These are phyloP conservation scores for Lamellibrachia satsuma DNA, from an alignment of 2,888 invertebrate genomes.

Conservation along the genomic window DNA sequence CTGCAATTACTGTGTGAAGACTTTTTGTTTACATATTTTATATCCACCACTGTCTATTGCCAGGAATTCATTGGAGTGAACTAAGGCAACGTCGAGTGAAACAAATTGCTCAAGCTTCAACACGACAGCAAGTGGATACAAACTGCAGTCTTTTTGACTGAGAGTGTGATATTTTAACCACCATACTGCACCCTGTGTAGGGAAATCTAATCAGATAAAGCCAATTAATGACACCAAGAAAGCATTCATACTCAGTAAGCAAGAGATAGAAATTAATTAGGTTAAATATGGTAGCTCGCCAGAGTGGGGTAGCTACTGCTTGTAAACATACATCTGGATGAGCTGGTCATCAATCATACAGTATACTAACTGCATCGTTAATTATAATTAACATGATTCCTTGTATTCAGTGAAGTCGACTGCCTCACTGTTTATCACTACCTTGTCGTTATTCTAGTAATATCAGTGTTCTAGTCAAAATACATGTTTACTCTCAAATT, in stretches of 20 bases:
- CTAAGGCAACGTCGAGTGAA: too few species aligned
- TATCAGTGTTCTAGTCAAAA: neutral
- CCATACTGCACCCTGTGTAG: too few species aligned
- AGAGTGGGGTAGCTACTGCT: neutral
- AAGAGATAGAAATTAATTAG: neutral
- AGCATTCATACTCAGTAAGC: neutral
- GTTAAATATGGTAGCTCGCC: neutral
- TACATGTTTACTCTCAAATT: neutral
- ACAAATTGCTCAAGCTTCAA: too few species aligned
- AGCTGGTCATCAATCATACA: neutral
- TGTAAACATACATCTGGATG: neutral
- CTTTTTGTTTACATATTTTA: too few species aligned
- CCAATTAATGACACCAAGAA: neutral
- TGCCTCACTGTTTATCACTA: neutral
- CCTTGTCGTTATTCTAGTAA: neutral
- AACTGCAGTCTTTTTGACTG: too few species aligned
- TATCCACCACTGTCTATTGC: too few species aligned
- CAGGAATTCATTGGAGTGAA: too few species aligned
- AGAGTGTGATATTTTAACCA: too few species aligned
- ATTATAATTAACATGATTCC: slow-evolving; percentile 13
- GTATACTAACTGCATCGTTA: neutral
- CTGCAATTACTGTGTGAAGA: too few species aligned
- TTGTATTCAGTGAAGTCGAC: neutral
- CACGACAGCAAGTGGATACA: too few species aligned
- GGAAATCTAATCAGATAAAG: neutral